A percentile compares a stretch with the other conserved stretches of the same genome.
Conservation (phyloP, 1,140 invertebrate species). For the Meteorus sp. region DNA sequence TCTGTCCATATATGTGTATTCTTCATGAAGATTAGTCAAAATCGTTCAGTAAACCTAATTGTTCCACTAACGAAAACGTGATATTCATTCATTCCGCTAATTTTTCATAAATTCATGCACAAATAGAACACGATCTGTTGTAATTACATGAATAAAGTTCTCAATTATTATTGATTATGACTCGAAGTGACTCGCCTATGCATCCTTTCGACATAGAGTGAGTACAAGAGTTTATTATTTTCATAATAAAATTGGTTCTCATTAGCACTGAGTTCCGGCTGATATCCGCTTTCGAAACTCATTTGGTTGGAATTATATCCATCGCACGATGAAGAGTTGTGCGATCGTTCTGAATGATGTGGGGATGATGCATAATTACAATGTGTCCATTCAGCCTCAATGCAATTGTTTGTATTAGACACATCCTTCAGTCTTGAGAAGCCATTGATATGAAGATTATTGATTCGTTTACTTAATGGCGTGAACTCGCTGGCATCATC, state of each 20-base stretch:
- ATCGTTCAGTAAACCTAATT: no score
- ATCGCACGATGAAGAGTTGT: conserved; percentile 48
- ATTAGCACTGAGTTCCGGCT: conserved; percentile 59
- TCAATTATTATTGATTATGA: conserved; percentile 30
- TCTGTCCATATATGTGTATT: no score
- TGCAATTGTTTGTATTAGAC: conserved; percentile 38
- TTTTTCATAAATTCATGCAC: no score
- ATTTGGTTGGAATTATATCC: conserved; percentile 50
- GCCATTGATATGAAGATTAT: conserved; percentile 74
- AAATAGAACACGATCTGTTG: no score
- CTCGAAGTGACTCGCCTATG: conserved; percentile 52
- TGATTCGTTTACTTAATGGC: conserved; percentile 76
- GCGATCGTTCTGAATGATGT: conserved; percentile 52
- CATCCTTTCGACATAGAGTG: conserved; percentile 63
- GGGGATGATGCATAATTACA: conserved; percentile 46
- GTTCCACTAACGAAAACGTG: no score
- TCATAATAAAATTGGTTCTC: conserved; percentile 69
- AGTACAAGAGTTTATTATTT: conserved; percentile 65
- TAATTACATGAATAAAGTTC: not conserved
- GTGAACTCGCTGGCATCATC: conserved; percentile 74
- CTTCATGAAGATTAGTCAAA: no score
- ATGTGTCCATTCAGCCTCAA: conserved; percentile 46
- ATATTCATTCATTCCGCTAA: no score
- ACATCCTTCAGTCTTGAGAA: conserved; percentile 42
- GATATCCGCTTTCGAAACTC: conserved; percentile 54